Conservation (phyloP, 1,140 invertebrate species). For the Cherax destructor region DNA sequence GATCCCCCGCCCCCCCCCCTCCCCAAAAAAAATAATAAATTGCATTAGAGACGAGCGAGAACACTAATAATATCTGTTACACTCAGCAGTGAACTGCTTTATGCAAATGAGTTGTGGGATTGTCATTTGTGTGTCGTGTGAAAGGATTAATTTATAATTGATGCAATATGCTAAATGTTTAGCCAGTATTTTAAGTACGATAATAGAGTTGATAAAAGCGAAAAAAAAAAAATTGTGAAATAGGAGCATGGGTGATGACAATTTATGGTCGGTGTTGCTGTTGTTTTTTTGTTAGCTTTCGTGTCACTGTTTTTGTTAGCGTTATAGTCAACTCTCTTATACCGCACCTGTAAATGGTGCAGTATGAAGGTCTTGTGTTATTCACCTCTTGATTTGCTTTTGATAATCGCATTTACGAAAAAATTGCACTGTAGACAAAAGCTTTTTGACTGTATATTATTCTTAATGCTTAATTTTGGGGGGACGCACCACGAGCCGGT, state of each 20-base stretch:
- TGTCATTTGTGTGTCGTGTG: conserved; percentile 51
- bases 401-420: no score
- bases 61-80: conserved; percentile 45
- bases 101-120: conserved; percentile 57
- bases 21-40: not conserved
- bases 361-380: no score
- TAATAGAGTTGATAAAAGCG: conserved; percentile 33
- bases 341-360: no score
- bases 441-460: no score
- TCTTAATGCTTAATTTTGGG: no score
- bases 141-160: conserved; percentile 51
- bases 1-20: no score
- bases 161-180: conserved; percentile 51
- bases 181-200: conserved; percentile 37
- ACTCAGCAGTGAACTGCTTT: conserved; percentile 36
- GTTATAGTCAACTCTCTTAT: no score
- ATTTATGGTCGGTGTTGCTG: not conserved
- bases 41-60: not conserved
- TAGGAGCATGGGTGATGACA: conserved; percentile 33
- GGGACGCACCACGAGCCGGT: no score
- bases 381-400: no score
- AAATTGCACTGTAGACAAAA: no score
- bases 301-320: no score
- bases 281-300: not conserved
- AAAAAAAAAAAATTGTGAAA: conserved; percentile 18